Conservation (phyloP, 2,797 vertebrate genomes). For the Acrossocheilus fasciatus region DNA sequence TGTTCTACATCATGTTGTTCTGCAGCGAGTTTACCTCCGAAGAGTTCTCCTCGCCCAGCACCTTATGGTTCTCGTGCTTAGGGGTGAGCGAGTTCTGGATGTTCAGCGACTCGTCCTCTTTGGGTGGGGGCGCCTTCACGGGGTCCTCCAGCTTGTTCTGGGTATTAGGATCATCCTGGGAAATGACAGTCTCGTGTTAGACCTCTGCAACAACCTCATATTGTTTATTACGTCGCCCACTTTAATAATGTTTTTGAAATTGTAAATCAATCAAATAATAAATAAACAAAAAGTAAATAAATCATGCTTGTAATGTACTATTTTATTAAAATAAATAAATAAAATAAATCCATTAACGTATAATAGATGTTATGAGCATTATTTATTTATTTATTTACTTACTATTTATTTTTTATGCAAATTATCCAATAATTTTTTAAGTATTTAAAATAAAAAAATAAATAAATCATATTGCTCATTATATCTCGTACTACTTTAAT, state of each 20-base stretch:
- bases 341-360: background rate
- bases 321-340: background rate
- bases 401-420: background rate
- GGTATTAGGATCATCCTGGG: slow-evolving; percentile 84
- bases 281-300: background rate
- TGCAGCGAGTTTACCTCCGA: slow-evolving; percentile 93
- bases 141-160: slow-evolving; percentile 96
- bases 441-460: background rate
- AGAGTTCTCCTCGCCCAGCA: slow-evolving; percentile 85
- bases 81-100: slow-evolving; percentile 95
- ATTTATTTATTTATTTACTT: background rate
- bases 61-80: slow-evolving; percentile 91
- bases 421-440: background rate
- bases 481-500: background rate
- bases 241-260: background rate
- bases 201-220: background rate
- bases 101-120: slow-evolving; percentile 91
- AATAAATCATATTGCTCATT: background rate
- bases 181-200: slow-evolving; percentile 62
- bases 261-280: background rate
- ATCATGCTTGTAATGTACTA: background rate
- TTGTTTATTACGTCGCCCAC: background rate
- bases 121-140: slow-evolving; percentile 90
- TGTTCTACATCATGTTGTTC: slow-evolving; percentile 92
- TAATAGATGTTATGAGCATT: background rate